Percentiles rank a stretch among this genome's conserved stretches.
Conservation (phyloP, 2,113 vertebrate species). For the Antigone vipio region DNA sequence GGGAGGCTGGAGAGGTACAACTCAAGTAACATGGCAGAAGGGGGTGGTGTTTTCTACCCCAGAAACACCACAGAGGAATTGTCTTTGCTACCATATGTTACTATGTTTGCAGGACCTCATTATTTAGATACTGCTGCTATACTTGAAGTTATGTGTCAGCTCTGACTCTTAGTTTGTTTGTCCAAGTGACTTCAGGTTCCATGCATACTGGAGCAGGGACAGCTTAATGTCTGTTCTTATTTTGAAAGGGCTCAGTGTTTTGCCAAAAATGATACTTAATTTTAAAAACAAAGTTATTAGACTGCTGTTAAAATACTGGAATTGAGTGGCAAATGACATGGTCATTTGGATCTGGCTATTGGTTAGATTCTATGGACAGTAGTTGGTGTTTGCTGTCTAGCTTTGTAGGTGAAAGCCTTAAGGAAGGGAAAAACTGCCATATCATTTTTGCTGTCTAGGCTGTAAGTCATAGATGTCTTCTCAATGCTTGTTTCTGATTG, state of each 20-base stretch:
- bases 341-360: not conserved
- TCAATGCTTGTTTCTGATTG: not conserved
- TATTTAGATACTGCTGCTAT: not conserved
- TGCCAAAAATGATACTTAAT: not conserved
- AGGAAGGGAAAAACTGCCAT: not conserved
- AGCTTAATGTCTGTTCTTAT: not conserved
- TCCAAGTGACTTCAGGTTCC: not conserved
- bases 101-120: not conserved
- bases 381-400: not conserved
- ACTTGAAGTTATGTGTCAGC: not conserved
- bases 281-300: not conserved
- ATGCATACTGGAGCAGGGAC: not conserved
- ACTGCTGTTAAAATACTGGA: not conserved
- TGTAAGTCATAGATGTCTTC: not conserved
- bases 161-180: not conserved
- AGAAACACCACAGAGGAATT: not conserved
- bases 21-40: not conserved
- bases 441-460: not conserved
- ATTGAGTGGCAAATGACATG: not conserved
- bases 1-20: not conserved
- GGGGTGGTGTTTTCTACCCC: not conserved
- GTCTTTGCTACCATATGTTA: not conserved
- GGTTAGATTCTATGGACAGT: not conserved
- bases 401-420: not conserved
- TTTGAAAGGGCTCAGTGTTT: not conserved